These are phyloP conservation scores for Erethizon dorsatum DNA, from an alignment of 2,797 vertebrate genomes.

Conservation along the genomic window DNA sequence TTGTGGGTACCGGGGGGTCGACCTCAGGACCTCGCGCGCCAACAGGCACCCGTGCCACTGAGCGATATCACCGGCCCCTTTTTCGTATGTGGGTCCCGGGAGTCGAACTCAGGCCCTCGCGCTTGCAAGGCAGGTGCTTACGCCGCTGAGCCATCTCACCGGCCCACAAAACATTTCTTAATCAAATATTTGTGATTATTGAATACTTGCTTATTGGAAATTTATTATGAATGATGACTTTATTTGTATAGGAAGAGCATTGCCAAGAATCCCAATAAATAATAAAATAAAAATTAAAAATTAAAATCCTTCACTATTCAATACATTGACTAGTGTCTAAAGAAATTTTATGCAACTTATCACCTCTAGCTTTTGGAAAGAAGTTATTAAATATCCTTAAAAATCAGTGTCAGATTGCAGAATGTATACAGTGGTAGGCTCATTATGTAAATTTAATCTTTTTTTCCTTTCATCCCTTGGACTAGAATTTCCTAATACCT, in stretches of 20 bases:
- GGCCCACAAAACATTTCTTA: constrained; percentile 7
- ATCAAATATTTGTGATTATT: constrained; percentile 20
- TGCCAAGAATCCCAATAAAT: neutral
- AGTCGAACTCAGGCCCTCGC: too few species aligned
- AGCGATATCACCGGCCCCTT: too few species aligned
- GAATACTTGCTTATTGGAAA: neutral
- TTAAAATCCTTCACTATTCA: neutral
- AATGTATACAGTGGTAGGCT: neutral
- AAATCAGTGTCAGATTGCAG: neutral
- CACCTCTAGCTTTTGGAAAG: neutral
- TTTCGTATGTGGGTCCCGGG: too few species aligned
- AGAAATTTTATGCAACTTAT: neutral
- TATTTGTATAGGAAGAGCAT: neutral
- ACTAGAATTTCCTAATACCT: neutral
- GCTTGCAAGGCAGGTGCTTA: too few species aligned
- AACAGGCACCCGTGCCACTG: too few species aligned
- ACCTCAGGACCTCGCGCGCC: too few species aligned
- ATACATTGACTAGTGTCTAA: neutral
- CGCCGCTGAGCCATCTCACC: too few species aligned
- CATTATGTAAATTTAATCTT: neutral
- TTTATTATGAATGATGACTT: neutral
- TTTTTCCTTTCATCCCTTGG: neutral
- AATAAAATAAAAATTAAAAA: too few species aligned
- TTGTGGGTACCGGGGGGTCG: too few species aligned
- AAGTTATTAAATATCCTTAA: neutral